phyloP scores from a whole-genome alignment of 2,888 invertebrate species.

The Limnephilus lunatus region DNA sequence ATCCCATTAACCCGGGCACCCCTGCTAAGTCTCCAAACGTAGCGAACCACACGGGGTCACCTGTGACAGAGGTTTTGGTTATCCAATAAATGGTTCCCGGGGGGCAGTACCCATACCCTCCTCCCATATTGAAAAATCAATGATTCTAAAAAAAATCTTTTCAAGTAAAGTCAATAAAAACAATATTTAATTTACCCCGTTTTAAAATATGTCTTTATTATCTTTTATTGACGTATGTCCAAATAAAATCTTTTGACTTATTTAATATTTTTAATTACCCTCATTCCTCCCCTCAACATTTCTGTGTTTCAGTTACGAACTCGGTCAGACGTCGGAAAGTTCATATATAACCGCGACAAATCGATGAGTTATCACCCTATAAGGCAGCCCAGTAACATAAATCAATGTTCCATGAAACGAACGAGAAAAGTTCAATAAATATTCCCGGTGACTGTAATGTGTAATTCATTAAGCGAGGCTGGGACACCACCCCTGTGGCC shows the following conservation, averaged over 20 bases:
- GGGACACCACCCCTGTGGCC: not conserved
- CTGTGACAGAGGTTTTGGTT: too few relatives aligned
- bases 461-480: conserved; percentile 23
- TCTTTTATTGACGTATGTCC: not conserved
- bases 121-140: too few relatives aligned
- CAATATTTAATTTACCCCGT: not conserved
- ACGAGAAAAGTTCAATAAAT: conserved; percentile 28
- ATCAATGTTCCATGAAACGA: conserved; percentile 4
- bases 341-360: not conserved
- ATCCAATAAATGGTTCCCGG: too few relatives aligned
- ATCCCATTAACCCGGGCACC: too few relatives aligned
- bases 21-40: too few relatives aligned
- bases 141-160: too few relatives aligned
- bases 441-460: not conserved
- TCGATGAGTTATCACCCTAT: not conserved
- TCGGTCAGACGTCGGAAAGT: not conserved
- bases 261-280: not conserved
- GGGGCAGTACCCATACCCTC: too few relatives aligned
- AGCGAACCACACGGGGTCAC: too few relatives aligned
- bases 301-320: not conserved
- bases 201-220: not conserved
- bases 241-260: not conserved
- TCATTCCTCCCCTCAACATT: not conserved
- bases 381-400: not conserved
- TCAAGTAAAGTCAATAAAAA: not conserved